phyloP scores from a whole-genome alignment of 1,140 invertebrate genomes.

The Caerostris extrusa region DNA sequence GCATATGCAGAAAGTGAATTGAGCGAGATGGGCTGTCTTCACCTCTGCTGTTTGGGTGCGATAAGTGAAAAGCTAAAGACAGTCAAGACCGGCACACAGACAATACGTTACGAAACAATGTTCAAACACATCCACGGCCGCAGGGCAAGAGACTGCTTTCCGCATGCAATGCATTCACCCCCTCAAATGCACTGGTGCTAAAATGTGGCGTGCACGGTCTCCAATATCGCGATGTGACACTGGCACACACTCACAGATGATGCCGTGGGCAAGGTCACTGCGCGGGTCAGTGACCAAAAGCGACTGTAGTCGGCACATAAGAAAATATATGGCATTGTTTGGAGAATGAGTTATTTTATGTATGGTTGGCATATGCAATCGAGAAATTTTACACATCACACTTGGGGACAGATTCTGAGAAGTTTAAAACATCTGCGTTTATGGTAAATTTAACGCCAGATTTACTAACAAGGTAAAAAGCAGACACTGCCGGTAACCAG shows the following conservation, averaged over 20 bases:
- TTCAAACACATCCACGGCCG: background rate
- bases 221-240: conserved; percentile 71
- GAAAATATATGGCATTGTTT: background rate
- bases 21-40: background rate
- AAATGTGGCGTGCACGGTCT: conserved; percentile 10
- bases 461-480: too few species aligned
- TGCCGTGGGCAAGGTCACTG: conserved; percentile 49
- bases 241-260: conserved; percentile 62
- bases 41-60: background rate
- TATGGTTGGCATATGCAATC: background rate
- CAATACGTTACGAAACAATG: conserved; percentile 22
- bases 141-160: conserved; percentile 8
- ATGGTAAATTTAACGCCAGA: too few species aligned
- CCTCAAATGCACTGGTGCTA: background rate
- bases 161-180: conserved; percentile 13
- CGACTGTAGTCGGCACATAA: background rate
- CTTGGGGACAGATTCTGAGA: background rate
- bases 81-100: background rate
- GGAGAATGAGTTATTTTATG: background rate
- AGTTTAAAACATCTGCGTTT: background rate
- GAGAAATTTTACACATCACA: background rate
- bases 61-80: conserved; percentile 10
- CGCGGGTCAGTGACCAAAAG: conserved; percentile 70
- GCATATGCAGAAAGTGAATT: background rate
- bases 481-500: too few species aligned